These are phyloP conservation scores for Calyptommatus sinebrachiatus DNA, from an alignment of 2,113 vertebrate genomes.

Conservation along the genomic window DNA sequence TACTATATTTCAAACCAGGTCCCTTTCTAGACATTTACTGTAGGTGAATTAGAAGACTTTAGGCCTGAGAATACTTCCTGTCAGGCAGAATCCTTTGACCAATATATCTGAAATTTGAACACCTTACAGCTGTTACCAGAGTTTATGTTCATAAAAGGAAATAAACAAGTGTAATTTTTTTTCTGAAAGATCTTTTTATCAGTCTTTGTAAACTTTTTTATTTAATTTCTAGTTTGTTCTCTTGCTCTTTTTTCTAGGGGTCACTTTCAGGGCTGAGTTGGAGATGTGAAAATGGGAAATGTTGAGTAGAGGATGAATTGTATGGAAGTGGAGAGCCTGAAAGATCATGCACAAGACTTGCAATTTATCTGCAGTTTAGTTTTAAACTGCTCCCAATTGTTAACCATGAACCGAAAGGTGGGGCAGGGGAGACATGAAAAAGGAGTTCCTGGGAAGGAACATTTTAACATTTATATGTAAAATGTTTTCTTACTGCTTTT, in stretches of 20 bases:
- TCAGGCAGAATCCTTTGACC: background rate
- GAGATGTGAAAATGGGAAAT: background rate
- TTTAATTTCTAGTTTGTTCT: background rate
- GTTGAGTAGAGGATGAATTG: background rate
- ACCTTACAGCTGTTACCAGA: slow-evolving; percentile 32
- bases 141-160: slow-evolving; percentile 33
- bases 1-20: background rate
- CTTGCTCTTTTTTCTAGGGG: background rate
- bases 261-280: background rate
- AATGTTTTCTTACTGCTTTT: background rate
- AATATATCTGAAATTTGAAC: slow-evolving; percentile 17
- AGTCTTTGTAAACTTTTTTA: slow-evolving; percentile 22
- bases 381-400: background rate
- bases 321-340: background rate
- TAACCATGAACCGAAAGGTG: background rate
- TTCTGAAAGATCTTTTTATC: background rate
- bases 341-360: slow-evolving; percentile 28
- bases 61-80: background rate
- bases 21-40: background rate
- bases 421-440: background rate
- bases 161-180: background rate
- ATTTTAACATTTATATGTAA: slow-evolving; percentile 19
- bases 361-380: background rate
- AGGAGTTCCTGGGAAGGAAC: background rate
- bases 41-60: background rate